These are phyloP conservation scores for Aleiodes alternator DNA, from an alignment of 2,888 invertebrate species.

Conservation along the genomic window DNA sequence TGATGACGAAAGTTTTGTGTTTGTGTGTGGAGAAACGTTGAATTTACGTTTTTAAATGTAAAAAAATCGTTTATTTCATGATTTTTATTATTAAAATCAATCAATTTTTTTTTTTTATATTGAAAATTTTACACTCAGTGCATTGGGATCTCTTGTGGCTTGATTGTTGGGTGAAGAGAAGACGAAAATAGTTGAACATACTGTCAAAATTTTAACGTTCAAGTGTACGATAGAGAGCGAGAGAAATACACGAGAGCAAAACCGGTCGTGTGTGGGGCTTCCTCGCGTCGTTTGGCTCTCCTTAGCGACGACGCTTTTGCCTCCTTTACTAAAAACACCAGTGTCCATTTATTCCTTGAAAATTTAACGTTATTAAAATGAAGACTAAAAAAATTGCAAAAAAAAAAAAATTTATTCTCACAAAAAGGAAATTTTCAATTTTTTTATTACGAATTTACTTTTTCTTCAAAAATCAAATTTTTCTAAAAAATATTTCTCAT, in stretches of 20 bases:
- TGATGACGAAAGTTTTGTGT: conserved; percentile 26
- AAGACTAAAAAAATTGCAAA: neutral
- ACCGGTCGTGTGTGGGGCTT: conserved; percentile 49
- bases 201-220: conserved; percentile 44
- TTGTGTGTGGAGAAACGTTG: neutral
- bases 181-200: conserved; percentile 43
- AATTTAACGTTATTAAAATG: neutral
- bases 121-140: neutral
- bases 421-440: neutral
- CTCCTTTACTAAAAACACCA: conserved; percentile 26
- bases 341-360: conserved; percentile 12
- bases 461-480: no score
- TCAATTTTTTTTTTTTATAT: neutral
- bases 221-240: conserved; percentile 8
- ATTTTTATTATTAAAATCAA: neutral
- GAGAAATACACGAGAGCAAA: conserved; percentile 41
- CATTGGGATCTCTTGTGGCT: conserved; percentile 4
- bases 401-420: neutral
- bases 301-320: conserved; percentile 49
- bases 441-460: no score
- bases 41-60: conserved; percentile 18
- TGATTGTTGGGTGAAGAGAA: conserved; percentile 16
- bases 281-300: conserved; percentile 50
- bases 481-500: neutral
- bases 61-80: neutral